A percentile compares a stretch with the other conserved stretches of the same genome.
Conservation (phyloP, 2,888 invertebrate genomes). For the Lysandra coridon region DNA sequence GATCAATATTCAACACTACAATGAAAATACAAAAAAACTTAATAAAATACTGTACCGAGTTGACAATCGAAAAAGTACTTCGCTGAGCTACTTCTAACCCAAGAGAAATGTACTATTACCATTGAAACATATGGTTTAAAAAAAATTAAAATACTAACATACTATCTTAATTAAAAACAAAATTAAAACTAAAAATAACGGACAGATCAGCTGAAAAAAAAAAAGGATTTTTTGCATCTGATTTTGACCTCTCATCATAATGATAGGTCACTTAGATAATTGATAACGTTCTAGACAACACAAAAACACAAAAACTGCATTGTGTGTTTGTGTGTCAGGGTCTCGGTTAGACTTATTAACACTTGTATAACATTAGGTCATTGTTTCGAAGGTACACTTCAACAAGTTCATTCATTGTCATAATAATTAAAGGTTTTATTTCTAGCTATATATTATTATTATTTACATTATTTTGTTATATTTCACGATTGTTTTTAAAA, state of each 20-base stretch:
- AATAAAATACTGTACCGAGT: too few species aligned
- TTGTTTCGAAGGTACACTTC: neutral
- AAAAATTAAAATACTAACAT: too few species aligned
- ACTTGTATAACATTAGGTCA: slow-evolving; percentile 9
- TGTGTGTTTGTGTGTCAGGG: slow-evolving; percentile 28
- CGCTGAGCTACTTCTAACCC: too few species aligned
- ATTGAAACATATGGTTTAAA: too few species aligned
- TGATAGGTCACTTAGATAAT: neutral
- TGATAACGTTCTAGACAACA: neutral
- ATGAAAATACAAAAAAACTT: too few species aligned
- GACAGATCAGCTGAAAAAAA: too few species aligned
- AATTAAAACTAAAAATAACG: too few species aligned
- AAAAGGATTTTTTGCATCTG: neutral
- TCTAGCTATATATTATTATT: neutral
- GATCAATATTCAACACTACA: too few species aligned
- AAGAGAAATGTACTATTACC: too few species aligned
- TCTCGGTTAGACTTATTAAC: slow-evolving; percentile 15
- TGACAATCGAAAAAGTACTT: too few species aligned
- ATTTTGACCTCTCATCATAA: neutral
- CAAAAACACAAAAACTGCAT: slow-evolving; percentile 15
- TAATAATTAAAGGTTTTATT: neutral
- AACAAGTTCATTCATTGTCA: neutral
- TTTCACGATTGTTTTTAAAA: neutral
- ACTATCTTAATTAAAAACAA: too few species aligned
- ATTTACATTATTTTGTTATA: neutral